Percentiles rank a stretch among this genome's conserved stretches.
phyloP scores from a whole-genome alignment of 1,140 invertebrate species.

The Eciton burchellii region DNA sequence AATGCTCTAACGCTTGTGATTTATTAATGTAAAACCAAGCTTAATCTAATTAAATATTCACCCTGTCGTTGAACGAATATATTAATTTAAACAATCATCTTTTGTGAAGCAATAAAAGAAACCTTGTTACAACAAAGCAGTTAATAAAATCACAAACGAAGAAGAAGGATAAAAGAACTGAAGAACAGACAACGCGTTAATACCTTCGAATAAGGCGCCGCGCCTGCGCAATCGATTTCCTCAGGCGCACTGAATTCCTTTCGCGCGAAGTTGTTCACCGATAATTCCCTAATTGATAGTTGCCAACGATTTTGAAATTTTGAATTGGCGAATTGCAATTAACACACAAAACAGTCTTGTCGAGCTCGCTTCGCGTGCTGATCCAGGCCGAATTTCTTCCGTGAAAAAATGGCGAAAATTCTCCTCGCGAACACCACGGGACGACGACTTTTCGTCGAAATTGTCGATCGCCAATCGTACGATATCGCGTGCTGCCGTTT shows the following conservation, averaged over 20 bases:
- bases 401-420: not conserved
- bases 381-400: not conserved
- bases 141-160: not conserved
- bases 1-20: too few species aligned
- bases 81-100: too few species aligned
- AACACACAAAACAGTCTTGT: not conserved
- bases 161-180: not conserved
- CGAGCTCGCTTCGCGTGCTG: not conserved
- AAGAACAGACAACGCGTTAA: not conserved
- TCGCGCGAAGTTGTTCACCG: slow-evolving; percentile 10
- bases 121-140: not conserved
- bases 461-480: not conserved
- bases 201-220: slow-evolving; percentile 5
- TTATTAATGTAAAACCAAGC: too few species aligned
- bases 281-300: not conserved
- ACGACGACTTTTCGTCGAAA: not conserved
- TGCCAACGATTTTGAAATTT: not conserved
- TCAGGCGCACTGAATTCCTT: not conserved
- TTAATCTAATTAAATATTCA: too few species aligned
- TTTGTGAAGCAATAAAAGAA: too few species aligned
- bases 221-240: not conserved
- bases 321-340: too few species aligned
- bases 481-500: not conserved
- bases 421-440: too few species aligned
- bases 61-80: too few species aligned